These are phyloP conservation scores for Philopotamus ludificatus DNA, from an alignment of 1,140 invertebrate genomes.

Conservation along the genomic window DNA sequence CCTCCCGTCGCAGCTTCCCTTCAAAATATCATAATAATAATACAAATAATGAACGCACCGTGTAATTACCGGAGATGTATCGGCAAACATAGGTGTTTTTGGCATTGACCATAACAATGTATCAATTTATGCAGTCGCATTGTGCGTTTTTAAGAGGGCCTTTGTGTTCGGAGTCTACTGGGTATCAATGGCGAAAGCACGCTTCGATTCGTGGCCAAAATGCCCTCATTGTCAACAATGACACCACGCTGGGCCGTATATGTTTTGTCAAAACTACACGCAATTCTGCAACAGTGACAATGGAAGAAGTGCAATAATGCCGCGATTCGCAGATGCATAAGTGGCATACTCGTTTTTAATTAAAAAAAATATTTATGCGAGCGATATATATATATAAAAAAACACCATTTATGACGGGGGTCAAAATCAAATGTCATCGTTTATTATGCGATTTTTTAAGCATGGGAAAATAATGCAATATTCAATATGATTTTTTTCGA, in stretches of 20 bases:
- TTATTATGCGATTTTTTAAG: background rate
- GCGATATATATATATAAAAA: too few relatives aligned
- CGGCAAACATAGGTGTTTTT: background rate
- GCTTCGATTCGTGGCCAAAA: conserved; percentile 21
- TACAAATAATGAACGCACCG: conserved; percentile 26
- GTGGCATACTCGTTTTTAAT: too few relatives aligned
- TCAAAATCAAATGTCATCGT: background rate
- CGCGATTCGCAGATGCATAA: too few relatives aligned
- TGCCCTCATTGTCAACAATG: conserved; percentile 11
- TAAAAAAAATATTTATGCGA: too few relatives aligned
- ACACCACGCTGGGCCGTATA: conserved; percentile 27
- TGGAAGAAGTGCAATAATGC: conserved; percentile 27
- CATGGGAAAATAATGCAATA: background rate
- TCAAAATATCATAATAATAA: background rate
- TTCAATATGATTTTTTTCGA: background rate
- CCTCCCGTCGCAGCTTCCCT: background rate
- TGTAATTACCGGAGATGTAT: conserved; percentile 12
- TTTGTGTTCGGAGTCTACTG: conserved; percentile 17
- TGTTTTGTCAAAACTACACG: conserved; percentile 41
- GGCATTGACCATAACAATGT: background rate
- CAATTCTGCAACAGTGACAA: conserved; percentile 33
- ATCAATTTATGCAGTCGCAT: background rate
- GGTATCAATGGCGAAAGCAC: conserved; percentile 28
- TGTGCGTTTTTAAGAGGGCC: conserved; percentile 31
- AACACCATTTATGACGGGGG: background rate